These are phyloP conservation scores for Polymixis flavicincta DNA, from an alignment of 2,888 invertebrate genomes.

Conservation along the genomic window DNA sequence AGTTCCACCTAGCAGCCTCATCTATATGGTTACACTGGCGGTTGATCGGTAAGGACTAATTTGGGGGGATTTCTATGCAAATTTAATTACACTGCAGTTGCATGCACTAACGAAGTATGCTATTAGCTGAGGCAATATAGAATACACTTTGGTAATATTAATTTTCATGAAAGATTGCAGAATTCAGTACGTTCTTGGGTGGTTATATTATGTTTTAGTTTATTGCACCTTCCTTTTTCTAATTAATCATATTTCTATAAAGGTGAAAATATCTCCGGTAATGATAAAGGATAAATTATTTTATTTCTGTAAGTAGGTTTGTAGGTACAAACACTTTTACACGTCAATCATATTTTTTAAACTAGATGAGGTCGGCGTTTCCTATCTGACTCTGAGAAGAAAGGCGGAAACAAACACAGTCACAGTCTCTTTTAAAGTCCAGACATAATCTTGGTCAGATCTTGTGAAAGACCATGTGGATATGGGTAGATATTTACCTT, in stretches of 20 bases:
- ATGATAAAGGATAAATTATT: too few relatives aligned
- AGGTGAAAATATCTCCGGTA: neutral
- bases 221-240: neutral
- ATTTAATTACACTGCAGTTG: constrained; percentile 80
- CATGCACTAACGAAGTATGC: constrained; percentile 79
- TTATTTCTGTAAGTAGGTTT: too few relatives aligned
- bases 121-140: constrained; percentile 73
- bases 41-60: constrained; percentile 73
- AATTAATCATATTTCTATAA: neutral
- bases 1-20: constrained; percentile 48
- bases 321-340: too few relatives aligned
- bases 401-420: too few relatives aligned
- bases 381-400: too few relatives aligned
- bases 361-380: too few relatives aligned
- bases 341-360: too few relatives aligned
- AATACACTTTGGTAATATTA: constrained; percentile 69
- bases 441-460: too few relatives aligned
- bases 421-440: too few relatives aligned
- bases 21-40: constrained; percentile 56
- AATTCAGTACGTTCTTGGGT: neutral
- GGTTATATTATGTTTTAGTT: neutral
- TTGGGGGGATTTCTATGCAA: constrained; percentile 86
- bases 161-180: constrained; percentile 72
- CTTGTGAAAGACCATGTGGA: too few relatives aligned
- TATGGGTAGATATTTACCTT: neutral